These are phyloP conservation scores for Sebastes variabilis DNA, from an alignment of 2,797 vertebrate genomes.

Conservation along the genomic window DNA sequence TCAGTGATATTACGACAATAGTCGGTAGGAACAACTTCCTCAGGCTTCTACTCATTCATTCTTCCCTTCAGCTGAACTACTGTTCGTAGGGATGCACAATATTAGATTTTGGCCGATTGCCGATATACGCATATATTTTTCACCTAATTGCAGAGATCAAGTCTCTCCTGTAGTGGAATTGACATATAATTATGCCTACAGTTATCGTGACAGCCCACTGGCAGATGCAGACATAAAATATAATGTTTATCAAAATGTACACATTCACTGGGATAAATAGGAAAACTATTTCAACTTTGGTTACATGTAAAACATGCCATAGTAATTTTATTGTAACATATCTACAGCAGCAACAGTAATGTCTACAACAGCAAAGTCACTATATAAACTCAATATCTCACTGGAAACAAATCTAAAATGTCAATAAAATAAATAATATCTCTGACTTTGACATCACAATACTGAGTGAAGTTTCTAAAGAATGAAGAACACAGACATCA, in stretches of 20 bases:
- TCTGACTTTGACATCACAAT: background rate
- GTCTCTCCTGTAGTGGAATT: background rate
- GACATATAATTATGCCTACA: background rate
- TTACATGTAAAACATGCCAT: background rate
- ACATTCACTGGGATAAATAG: background rate
- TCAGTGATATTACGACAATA: conserved; percentile 58
- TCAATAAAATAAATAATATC: background rate
- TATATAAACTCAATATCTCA: background rate
- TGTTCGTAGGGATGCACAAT: background rate
- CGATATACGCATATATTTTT: background rate
- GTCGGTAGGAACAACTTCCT: conserved; percentile 51
- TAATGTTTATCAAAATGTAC: background rate
- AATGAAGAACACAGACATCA: too few relatives aligned
- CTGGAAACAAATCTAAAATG: too few relatives aligned
- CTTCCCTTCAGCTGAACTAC: conserved; percentile 17
- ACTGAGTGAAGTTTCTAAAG: background rate
- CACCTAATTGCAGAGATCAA: background rate
- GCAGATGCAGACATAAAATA: background rate
- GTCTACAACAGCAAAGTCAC: background rate
- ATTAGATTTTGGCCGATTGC: background rate
- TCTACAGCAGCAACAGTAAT: background rate
- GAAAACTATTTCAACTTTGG: background rate
- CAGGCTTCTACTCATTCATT: conserved; percentile 35
- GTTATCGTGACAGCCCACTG: background rate
- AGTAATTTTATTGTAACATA: background rate